Evolutionary conservation across 2,113 vertebrate species (phyloP).

Genomic region (Rhinopomastus cyanomelas): DNA sequence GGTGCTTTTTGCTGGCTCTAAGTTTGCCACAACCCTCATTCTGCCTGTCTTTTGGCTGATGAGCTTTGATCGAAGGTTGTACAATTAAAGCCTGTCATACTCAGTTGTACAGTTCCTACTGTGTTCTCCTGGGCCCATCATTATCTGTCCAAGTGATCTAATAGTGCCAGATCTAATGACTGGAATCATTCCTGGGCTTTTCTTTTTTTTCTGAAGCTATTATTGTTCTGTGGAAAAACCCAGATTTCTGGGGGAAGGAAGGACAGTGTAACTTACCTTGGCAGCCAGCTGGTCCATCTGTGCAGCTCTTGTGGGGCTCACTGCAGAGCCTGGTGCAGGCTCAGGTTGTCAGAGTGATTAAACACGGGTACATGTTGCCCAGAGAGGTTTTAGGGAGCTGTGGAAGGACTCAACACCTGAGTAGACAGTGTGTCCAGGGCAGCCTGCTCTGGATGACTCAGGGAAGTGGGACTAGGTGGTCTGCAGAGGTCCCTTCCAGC

Average conservation of each 20-base stretch:
- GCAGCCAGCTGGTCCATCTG: not conserved
- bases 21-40: not conserved
- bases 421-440: not conserved
- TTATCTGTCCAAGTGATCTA: not conserved
- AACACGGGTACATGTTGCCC: too few relatives aligned
- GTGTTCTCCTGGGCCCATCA: not conserved
- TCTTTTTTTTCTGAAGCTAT: not conserved
- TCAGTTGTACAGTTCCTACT: not conserved
- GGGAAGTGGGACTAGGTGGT: not conserved
- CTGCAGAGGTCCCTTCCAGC: not conserved
- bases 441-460: not conserved
- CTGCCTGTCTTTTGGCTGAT: not conserved
- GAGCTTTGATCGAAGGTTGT: not conserved
- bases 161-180: too few relatives aligned
- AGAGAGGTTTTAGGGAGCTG: not conserved
- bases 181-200: not conserved
- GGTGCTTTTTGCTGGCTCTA: not conserved
- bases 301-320: not conserved
- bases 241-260: not conserved
- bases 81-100: not conserved
- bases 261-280: not conserved
- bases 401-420: not conserved
- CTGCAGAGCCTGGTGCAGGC: not conserved
- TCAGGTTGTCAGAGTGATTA: not conserved
- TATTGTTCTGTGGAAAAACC: not conserved